Percentiles rank a stretch among this genome's conserved stretches.
phyloP scores from a whole-genome alignment of 2,113 vertebrate species.

The Ploceus nigricollis region DNA sequence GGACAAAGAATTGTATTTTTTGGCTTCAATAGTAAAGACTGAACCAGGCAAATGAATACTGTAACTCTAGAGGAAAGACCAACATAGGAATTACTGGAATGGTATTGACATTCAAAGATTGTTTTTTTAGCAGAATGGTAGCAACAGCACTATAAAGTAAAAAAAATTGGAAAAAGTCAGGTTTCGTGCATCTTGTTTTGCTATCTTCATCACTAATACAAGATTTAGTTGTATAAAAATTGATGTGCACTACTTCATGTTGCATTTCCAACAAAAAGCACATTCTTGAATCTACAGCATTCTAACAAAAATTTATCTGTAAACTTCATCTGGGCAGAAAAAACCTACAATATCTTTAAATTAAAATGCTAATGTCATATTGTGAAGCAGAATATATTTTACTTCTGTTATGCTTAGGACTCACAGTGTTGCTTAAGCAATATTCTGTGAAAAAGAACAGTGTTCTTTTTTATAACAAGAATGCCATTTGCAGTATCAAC shows the following conservation, averaged over 20 bases:
- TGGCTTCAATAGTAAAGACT: conserved; percentile 21
- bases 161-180: neutral
- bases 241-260: neutral
- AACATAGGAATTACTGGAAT: neutral
- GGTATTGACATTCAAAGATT: neutral
- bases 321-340: neutral
- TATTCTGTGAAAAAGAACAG: neutral
- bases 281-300: neutral
- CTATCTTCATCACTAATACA: neutral
- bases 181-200: neutral
- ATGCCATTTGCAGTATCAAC: neutral
- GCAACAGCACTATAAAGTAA: neutral
- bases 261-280: neutral
- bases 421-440: neutral
- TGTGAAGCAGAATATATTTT: neutral
- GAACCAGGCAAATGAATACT: neutral
- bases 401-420: neutral
- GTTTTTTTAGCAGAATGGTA: neutral
- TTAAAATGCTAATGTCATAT: neutral
- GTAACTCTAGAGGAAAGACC: neutral
- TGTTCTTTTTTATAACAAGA: neutral
- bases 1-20: conserved; percentile 46
- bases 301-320: neutral
- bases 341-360: neutral
- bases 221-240: neutral